phyloP scores from a whole-genome alignment of 2,797 vertebrate species.

The Glossophaga mutica region DNA sequence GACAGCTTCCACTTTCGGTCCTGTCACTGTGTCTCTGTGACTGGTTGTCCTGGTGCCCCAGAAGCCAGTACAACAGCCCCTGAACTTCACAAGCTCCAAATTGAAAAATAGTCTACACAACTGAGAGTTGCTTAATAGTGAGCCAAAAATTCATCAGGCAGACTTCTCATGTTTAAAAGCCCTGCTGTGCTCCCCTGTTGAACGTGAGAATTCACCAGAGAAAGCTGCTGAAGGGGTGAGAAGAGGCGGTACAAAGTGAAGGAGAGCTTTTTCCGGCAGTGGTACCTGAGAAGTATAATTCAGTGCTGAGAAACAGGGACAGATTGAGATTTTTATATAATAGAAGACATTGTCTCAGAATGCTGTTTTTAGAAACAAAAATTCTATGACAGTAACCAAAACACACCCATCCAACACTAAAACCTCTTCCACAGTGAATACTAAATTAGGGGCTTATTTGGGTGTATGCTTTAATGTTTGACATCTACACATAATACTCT shows the following conservation, averaged over 20 bases:
- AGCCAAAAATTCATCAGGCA: not conserved
- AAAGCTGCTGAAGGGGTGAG: not conserved
- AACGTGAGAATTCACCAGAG: not conserved
- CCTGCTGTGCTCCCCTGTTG: not conserved
- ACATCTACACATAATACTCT: not conserved
- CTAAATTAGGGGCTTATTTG: not conserved
- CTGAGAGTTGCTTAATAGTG: not conserved
- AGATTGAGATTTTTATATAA: not conserved
- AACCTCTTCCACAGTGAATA: not conserved
- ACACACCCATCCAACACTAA: not conserved
- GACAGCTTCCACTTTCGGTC: not conserved
- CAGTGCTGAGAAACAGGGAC: not conserved
- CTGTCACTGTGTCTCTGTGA: not conserved
- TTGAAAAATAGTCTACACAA: not conserved
- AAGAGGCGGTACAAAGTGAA: not conserved
- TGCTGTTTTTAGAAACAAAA: conserved; percentile 20
- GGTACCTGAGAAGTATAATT: not conserved
- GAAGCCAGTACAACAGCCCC: not conserved
- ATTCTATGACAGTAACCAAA: not conserved
- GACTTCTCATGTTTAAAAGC: not conserved
- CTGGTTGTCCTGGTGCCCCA: not conserved
- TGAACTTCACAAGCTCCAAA: not conserved
- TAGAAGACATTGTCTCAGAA: not conserved
- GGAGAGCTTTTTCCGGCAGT: not conserved
- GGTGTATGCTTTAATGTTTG: not conserved